Conservation (phyloP, 2,797 vertebrate genomes). For the Pempheris klunzingeri region DNA sequence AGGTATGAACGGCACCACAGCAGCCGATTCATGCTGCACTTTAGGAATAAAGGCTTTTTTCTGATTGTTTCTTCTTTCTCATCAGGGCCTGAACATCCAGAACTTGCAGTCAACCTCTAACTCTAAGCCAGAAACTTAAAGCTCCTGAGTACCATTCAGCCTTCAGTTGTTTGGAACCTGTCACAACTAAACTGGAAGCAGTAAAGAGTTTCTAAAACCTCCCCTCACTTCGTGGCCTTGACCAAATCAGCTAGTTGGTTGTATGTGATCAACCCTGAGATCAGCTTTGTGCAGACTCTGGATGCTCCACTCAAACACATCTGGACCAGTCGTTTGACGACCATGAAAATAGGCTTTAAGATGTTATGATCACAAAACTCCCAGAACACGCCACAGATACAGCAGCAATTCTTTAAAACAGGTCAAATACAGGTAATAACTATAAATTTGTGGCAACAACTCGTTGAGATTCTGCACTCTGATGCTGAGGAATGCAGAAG, state of each 20-base stretch:
- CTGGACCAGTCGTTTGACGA: not conserved
- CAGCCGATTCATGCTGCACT: not conserved
- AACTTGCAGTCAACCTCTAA: not conserved
- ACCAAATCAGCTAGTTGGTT: not conserved
- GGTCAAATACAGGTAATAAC: not conserved
- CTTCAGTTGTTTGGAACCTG: not conserved
- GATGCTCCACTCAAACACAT: not conserved
- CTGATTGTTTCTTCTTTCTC: slow-evolving; percentile 5
- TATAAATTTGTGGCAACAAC: not conserved
- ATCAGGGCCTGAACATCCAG: slow-evolving; percentile 36
- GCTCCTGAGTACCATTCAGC: slow-evolving; percentile 6
- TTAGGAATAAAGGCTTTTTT: not conserved
- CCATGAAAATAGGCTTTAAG: not conserved
- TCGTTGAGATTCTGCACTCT: not conserved
- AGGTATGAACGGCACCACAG: slow-evolving; percentile 10
- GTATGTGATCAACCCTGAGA: not conserved
- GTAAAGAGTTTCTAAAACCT: too few relatives aligned
- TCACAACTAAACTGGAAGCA: not conserved
- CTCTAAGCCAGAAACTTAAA: slow-evolving; percentile 18
- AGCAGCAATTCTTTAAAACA: not conserved
- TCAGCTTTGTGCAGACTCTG: not conserved
- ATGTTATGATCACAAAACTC: too few relatives aligned
- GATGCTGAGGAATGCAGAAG: not conserved
- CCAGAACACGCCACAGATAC: not conserved
- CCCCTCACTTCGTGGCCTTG: too few relatives aligned